phyloP scores from a whole-genome alignment of 2,797 vertebrate genomes.

The Catostomus latipinnis region DNA sequence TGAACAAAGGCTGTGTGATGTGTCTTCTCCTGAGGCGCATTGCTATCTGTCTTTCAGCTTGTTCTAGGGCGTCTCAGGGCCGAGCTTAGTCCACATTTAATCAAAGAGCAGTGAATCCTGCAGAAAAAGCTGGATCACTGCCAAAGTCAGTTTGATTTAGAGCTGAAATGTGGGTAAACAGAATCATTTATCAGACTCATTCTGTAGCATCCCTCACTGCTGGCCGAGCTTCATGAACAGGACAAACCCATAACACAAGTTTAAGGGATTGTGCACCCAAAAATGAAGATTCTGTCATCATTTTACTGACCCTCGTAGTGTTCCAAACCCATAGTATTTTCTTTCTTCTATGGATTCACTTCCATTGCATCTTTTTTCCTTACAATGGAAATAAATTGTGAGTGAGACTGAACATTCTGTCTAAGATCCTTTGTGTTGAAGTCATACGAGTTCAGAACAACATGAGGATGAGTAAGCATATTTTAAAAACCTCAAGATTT shows the following conservation, averaged over 20 bases:
- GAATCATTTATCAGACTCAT: conserved; percentile 66
- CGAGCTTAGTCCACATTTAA: conserved; percentile 52
- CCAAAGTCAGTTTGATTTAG: conserved; percentile 66
- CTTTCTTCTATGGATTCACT: no score
- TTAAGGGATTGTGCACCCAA: no score
- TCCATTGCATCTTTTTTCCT: no score
- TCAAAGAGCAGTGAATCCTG: conserved; percentile 58
- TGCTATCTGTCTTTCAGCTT: conserved; percentile 50
- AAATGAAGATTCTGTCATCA: no score
- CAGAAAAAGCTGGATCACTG: conserved; percentile 7
- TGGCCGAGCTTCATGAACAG: conserved; percentile 61
- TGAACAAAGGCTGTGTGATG: conserved; percentile 47
- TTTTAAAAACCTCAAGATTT: no score
- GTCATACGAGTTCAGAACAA: no score
- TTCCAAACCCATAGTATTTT: no score
- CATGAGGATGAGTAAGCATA: no score
- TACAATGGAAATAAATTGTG: no score
- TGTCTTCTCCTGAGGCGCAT: conserved; percentile 45
- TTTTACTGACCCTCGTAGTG: no score
- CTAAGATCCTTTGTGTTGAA: no score
- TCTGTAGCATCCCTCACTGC: conserved; percentile 47
- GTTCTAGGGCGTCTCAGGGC: conserved; percentile 50
- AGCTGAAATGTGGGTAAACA: conserved; percentile 65
- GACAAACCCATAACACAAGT: conserved; percentile 55
- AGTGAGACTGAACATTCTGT: no score